These are phyloP conservation scores for Fragum fragum DNA, from an alignment of 2,888 invertebrate genomes.

Conservation along the genomic window DNA sequence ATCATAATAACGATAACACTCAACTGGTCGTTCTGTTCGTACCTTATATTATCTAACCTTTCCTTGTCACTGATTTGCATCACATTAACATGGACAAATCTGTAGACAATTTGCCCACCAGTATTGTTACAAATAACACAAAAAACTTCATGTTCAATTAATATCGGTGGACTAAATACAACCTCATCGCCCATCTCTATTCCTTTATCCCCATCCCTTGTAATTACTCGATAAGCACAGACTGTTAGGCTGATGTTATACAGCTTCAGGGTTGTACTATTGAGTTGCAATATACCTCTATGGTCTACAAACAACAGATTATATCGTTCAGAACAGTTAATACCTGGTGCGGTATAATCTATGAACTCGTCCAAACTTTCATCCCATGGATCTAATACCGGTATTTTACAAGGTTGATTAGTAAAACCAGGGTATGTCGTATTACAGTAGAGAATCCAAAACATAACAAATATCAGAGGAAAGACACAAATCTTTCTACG, in stretches of 20 bases:
- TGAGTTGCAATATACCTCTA: not conserved
- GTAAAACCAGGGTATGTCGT: not conserved
- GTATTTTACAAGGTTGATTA: not conserved
- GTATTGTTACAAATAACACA: constrained; percentile 37
- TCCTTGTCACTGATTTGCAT: constrained; percentile 26
- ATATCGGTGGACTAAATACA: constrained; percentile 40
- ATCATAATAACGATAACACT: constrained; percentile 50
- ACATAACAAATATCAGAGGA: too few species aligned
- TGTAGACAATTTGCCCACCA: constrained; percentile 30
- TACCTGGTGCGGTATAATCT: not conserved
- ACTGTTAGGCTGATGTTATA: not conserved
- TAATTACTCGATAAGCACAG: not conserved
- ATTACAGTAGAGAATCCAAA: not conserved
- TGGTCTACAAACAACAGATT: not conserved
- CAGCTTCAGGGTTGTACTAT: not conserved
- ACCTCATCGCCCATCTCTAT: constrained; percentile 10
- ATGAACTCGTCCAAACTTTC: not conserved
- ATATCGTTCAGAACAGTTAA: not conserved
- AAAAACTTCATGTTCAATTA: constrained; percentile 37
- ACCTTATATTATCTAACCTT: not conserved
- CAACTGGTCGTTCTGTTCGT: constrained; percentile 32
- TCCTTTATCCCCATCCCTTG: constrained; percentile 31
- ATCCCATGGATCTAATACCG: not conserved
- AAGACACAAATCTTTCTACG: too few species aligned
- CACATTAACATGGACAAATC: constrained; percentile 51